Base-by-base conservation (phyloP, 2,888 invertebrate species). In the Ectemnius cavifrons region DNA sequence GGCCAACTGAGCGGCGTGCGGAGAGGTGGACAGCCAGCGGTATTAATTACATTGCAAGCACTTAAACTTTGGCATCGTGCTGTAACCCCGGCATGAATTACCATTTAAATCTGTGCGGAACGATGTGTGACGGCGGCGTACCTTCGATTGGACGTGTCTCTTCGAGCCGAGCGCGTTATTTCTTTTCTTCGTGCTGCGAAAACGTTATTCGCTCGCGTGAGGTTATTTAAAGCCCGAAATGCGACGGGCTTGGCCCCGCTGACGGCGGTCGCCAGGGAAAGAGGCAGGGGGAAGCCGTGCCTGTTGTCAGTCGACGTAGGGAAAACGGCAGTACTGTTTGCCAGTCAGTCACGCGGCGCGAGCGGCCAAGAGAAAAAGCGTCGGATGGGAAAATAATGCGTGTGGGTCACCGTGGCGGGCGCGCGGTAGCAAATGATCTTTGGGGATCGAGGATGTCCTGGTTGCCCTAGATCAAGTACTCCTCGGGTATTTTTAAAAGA, bases 401-500 rank as follows among this genome's bases (percentile, higher is more conserved):
- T 11, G 37, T 11, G 37, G 37, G 37, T 37, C 37, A 37, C 37
- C 37, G 37, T 37, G 37, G 11, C 8, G 37, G 11, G 37, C 1
- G 37, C 6, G 37, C 37, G 23, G 3, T 23, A 23, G 3, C 23
- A 37, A 37, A 8, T 37, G 37, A 8, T 37, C 37, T 37, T 70
- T 56, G 67, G 67, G 73, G 75, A 79, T 84, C 81, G 86, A 85
- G 80, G 84, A 88, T 86, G 88, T 87, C 87, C 85, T 86, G 87
- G 88, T 89, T 89, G 87, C 87, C 88, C 88, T 88, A 89, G 89
- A 89, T 89, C 89, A 87, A 87, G 89, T 88, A 87, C 81, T 84
- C 80, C 72, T 65, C 47, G 84, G 85, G 78, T 87, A 88, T 89
- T 89, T 89, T 88, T 88, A 88, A 88, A 84, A 85, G 83, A 80